Conservation (phyloP, 2,888 invertebrate species). For the Drosophila cracens region DNA sequence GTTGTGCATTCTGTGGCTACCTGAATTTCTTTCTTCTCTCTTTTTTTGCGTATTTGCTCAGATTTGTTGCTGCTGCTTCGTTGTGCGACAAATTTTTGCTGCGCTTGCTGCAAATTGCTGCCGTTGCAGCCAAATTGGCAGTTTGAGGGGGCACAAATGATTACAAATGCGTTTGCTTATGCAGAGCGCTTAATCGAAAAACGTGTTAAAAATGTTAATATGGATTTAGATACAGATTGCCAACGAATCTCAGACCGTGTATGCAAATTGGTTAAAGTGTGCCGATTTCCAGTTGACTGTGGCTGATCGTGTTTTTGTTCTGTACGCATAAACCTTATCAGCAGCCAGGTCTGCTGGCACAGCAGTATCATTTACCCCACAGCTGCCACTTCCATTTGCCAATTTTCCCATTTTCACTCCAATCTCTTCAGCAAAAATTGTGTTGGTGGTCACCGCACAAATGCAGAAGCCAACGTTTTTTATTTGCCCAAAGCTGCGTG, state of each 20-base stretch:
- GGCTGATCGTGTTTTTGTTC: neutral
- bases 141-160: slow-evolving; percentile 38
- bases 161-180: slow-evolving; percentile 52
- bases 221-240: slow-evolving; percentile 32
- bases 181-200: slow-evolving; percentile 12
- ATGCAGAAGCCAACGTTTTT: slow-evolving; percentile 62
- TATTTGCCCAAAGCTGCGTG: slow-evolving; percentile 47
- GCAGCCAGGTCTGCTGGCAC: neutral
- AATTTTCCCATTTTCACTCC: slow-evolving; percentile 22
- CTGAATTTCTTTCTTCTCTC: slow-evolving; percentile 33
- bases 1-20: slow-evolving; percentile 46
- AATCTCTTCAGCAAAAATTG: slow-evolving; percentile 30
- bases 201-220: slow-evolving; percentile 32
- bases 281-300: neutral
- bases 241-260: neutral
- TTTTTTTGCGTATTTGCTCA: slow-evolving; percentile 12
- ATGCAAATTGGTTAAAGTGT: neutral
- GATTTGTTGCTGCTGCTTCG: slow-evolving; percentile 13
- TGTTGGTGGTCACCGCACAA: slow-evolving; percentile 40
- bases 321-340: slow-evolving; percentile 1
- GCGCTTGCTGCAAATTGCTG: slow-evolving; percentile 27
- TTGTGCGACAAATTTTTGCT: slow-evolving; percentile 44
- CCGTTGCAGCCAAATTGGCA: slow-evolving; percentile 15
- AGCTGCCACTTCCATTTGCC: slow-evolving; percentile 3
- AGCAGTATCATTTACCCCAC: slow-evolving; percentile 15